A percentile compares a stretch with the other conserved stretches of the same genome.
phyloP scores from a whole-genome alignment of 1,140 invertebrate species.

The Leucophenga varia region DNA sequence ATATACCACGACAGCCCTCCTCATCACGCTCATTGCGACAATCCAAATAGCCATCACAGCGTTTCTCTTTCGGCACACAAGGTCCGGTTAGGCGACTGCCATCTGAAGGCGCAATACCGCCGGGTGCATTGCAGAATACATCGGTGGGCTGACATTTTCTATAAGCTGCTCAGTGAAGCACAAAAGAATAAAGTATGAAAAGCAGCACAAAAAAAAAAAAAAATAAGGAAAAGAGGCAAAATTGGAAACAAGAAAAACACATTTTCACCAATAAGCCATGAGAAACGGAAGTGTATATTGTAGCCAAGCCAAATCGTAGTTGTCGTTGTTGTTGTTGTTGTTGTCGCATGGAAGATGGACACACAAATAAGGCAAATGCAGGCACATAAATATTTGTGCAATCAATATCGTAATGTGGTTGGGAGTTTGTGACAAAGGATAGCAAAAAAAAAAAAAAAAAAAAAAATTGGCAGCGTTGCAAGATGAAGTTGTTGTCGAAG shows the following conservation, averaged over 20 bases:
- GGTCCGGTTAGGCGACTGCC: slow-evolving; percentile 63
- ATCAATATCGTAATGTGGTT: no score
- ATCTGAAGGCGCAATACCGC: slow-evolving; percentile 50
- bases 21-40: slow-evolving; percentile 87
- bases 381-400: no score
- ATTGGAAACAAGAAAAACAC: no score
- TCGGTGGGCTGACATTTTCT: slow-evolving; percentile 82
- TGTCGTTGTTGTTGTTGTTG: slow-evolving; percentile 17
- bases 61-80: slow-evolving; percentile 83
- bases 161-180: slow-evolving; percentile 67
- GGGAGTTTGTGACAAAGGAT: no score
- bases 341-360: background rate
- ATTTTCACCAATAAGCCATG: no score
- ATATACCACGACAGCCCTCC: slow-evolving; percentile 71
- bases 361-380: slow-evolving; percentile 19
- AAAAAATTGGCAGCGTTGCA: no score
- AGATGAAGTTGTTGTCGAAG: no score
- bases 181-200: slow-evolving; percentile 2
- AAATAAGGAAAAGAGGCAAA: background rate
- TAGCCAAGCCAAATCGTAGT: no score
- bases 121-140: slow-evolving; percentile 71
- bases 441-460: no score
- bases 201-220: background rate
- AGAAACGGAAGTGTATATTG: no score
- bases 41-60: slow-evolving; percentile 85